Percentiles rank a stretch among this genome's conserved stretches.
Evolutionary conservation across 2,797 vertebrate species (phyloP).

Genomic region (Scomberomorus guttatus): DNA sequence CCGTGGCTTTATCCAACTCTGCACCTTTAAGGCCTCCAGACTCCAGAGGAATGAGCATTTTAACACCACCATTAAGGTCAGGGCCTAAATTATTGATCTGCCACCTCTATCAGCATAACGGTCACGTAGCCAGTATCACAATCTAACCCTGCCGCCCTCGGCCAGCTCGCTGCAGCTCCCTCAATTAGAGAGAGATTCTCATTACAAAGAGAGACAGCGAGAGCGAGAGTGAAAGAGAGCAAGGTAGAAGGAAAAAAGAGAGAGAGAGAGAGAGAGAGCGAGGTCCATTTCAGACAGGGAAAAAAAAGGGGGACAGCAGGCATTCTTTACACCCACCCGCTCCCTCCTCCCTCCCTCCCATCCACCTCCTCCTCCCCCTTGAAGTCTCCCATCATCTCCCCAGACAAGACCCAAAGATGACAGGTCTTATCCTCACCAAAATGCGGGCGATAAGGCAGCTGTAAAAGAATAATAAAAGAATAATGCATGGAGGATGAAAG

Average conservation of each 20-base stretch:
- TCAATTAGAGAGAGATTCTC: constrained; percentile 99
- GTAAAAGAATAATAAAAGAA: constrained; percentile 84
- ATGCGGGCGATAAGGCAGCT: constrained; percentile 85
- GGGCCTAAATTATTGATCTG: constrained; percentile 99
- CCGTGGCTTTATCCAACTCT: constrained; percentile 77
- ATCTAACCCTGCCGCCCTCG: constrained; percentile 92
- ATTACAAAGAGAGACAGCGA: constrained; percentile 93
- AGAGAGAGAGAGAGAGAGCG: constrained; percentile 53
- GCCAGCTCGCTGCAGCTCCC: constrained; percentile 86
- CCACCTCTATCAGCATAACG: constrained; percentile 96
- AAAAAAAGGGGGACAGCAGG: constrained; percentile 73
- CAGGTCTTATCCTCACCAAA: constrained; percentile 92
- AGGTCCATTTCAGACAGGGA: constrained; percentile 71
- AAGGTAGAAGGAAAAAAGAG: constrained; percentile 55
- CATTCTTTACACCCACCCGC: constrained; percentile 73
- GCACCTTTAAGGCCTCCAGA: constrained; percentile 89
- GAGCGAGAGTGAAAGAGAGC: constrained; percentile 84
- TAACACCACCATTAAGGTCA: constrained; percentile 96
- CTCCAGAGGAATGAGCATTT: constrained; percentile 93
- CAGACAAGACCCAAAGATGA: constrained; percentile 85
- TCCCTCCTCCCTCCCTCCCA: constrained; percentile 44
- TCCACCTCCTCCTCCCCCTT: constrained; percentile 79
- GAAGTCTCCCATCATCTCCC: constrained; percentile 90
- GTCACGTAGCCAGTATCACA: constrained; percentile 96
- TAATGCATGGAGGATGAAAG: constrained; percentile 86